These are phyloP conservation scores for Myotis planiceps DNA, from an alignment of 2,797 vertebrate species.

Conservation along the genomic window DNA sequence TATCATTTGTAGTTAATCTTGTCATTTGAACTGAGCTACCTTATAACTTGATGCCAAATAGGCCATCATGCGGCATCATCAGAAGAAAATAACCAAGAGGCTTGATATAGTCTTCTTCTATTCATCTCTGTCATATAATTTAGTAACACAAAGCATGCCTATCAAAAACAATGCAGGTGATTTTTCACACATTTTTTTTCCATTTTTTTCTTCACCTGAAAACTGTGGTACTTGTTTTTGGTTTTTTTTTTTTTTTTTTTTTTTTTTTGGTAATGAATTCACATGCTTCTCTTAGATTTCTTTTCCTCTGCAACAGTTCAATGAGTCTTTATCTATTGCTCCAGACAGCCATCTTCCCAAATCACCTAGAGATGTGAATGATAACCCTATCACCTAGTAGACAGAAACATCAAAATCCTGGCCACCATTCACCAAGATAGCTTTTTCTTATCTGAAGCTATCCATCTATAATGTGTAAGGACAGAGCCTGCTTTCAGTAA, in stretches of 20 bases:
- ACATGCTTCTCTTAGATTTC: constrained; percentile 63
- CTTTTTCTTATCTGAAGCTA: constrained; percentile 80
- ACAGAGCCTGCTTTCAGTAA: constrained; percentile 81
- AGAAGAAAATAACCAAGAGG: constrained; percentile 38
- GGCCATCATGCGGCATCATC: neutral
- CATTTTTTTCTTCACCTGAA: constrained; percentile 54
- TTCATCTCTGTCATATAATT: constrained; percentile 10
- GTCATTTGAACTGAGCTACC: neutral
- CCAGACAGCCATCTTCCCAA: constrained; percentile 80
- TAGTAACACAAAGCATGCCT: constrained; percentile 2
- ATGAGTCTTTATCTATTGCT: constrained; percentile 80
- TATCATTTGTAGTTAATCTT: constrained; percentile 10
- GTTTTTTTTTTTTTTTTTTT: neutral
- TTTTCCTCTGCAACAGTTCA: constrained; percentile 65
- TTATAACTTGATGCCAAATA: neutral
- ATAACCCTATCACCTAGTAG: constrained; percentile 79
- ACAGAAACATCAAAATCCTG: constrained; percentile 82
- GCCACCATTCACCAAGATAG: constrained; percentile 79
- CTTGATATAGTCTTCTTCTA: neutral
- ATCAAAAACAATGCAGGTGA: constrained; percentile 49
- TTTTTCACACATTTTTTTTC: constrained; percentile 54
- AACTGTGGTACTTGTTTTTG: constrained; percentile 60
- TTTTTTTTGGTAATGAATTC: constrained; percentile 73
- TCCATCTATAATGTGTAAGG: constrained; percentile 83
- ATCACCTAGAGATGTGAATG: constrained; percentile 75